phyloP scores from a whole-genome alignment of 2,888 invertebrate species.

The Neria commutata region DNA sequence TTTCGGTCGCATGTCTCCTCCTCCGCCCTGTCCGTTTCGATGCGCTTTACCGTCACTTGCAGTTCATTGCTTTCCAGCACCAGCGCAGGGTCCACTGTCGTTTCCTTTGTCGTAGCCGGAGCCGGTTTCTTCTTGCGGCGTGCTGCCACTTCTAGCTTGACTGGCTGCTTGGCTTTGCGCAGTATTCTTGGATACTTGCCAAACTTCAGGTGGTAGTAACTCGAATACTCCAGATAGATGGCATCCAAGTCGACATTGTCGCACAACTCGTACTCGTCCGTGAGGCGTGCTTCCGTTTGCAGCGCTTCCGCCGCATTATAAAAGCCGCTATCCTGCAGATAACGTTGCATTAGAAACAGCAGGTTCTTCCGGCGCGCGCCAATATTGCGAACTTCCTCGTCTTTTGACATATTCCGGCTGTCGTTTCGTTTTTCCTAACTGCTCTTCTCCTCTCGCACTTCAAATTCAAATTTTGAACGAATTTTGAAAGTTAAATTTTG shows the following conservation, averaged over 20 bases:
- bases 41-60: constrained; percentile 44
- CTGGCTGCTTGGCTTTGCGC: constrained; percentile 58
- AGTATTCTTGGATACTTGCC: constrained; percentile 85
- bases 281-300: constrained; percentile 73
- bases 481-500: too few species aligned
- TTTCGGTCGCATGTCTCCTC: neutral
- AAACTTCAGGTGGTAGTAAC: constrained; percentile 84
- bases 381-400: constrained; percentile 55
- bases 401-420: constrained; percentile 14
- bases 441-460: too few species aligned
- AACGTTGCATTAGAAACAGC: constrained; percentile 71
- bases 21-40: constrained; percentile 30
- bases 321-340: constrained; percentile 71
- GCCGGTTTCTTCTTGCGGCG: constrained; percentile 22
- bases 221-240: constrained; percentile 86
- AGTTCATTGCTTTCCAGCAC: constrained; percentile 38
- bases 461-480: too few species aligned
- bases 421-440: too few species aligned
- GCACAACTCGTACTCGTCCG: constrained; percentile 75
- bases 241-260: constrained; percentile 91
- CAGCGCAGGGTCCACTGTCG: constrained; percentile 5
- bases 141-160: constrained; percentile 41
- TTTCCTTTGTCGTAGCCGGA: neutral
- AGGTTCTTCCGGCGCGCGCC: constrained; percentile 63
- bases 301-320: constrained; percentile 70